phyloP scores from a whole-genome alignment of 2,113 vertebrate genomes.

The Lasiurus borealis region DNA sequence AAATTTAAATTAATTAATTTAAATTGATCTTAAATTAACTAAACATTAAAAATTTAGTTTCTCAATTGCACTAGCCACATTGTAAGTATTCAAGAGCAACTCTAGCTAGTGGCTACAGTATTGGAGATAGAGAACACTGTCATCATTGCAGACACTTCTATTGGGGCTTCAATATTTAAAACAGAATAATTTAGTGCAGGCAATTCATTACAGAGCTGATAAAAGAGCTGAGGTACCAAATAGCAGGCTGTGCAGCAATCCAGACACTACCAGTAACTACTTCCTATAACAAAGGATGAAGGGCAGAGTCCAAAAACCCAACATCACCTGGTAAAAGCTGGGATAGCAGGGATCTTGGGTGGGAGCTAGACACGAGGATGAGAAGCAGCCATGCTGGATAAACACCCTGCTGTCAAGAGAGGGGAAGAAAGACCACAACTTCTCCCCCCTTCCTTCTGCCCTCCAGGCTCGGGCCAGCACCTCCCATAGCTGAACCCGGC shows the following conservation, averaged over 20 bases:
- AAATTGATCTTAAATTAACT: not conserved
- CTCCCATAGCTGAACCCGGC: not conserved
- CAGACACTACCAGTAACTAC: not conserved
- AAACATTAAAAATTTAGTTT: conserved; percentile 23
- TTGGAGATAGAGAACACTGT: not conserved
- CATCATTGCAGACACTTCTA: not conserved
- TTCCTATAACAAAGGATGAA: not conserved
- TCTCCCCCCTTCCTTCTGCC: not conserved
- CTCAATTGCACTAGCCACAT: not conserved
- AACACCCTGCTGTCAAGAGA: not conserved
- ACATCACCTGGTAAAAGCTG: not conserved
- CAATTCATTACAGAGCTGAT: not conserved
- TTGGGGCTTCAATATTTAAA: not conserved
- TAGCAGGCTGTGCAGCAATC: not conserved
- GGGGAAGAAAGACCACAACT: not conserved
- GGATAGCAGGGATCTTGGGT: not conserved
- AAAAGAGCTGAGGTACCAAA: not conserved
- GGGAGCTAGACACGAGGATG: not conserved
- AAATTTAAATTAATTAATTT: not conserved
- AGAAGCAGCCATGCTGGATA: not conserved
- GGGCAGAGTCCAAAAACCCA: not conserved
- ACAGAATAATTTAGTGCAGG: conserved; percentile 36
- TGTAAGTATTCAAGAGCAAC: not conserved
- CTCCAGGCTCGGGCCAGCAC: not conserved
- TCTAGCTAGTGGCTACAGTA: not conserved